These are phyloP conservation scores for Marmota monax DNA, from an alignment of 2,113 vertebrate genomes.

Conservation along the genomic window DNA sequence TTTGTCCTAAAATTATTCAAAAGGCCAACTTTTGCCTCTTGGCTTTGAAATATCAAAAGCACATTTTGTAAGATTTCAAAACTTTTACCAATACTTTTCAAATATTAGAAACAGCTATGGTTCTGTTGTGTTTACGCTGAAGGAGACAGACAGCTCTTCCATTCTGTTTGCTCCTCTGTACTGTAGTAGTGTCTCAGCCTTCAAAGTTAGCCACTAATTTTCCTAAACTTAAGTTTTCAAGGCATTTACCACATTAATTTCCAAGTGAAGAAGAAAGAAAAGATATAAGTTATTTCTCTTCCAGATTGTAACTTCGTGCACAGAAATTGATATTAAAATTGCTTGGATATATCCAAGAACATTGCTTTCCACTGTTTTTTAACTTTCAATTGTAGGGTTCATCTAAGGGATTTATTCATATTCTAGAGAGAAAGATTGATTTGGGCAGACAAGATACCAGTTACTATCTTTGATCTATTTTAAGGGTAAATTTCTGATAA, in stretches of 20 bases:
- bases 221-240: slow-evolving; percentile 46
- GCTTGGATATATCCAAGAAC: slow-evolving; percentile 41
- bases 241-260: not conserved
- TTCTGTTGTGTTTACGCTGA: slow-evolving; percentile 10
- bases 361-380: slow-evolving; percentile 19
- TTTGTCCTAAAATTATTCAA: slow-evolving; percentile 2
- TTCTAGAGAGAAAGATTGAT: slow-evolving; percentile 46
- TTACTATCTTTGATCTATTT: not conserved
- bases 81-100: not conserved
- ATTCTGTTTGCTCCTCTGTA: not conserved
- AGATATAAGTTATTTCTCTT: not conserved
- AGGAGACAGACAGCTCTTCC: not conserved
- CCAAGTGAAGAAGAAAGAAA: not conserved
- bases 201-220: not conserved
- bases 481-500: slow-evolving; percentile 41
- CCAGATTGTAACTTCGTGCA: not conserved
- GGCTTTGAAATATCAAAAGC: slow-evolving; percentile 31
- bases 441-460: slow-evolving; percentile 16
- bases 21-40: not conserved
- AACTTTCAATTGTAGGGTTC: not conserved
- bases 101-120: not conserved
- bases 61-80: slow-evolving; percentile 15
- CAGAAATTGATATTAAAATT: slow-evolving; percentile 28
- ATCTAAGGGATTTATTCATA: not conserved
- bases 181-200: not conserved